Evolutionary conservation across 2,888 invertebrate genomes (phyloP), one percentile per base, ranked within the genome.

Genomic region (Kuschelorhynchus macadamiae): DNA sequence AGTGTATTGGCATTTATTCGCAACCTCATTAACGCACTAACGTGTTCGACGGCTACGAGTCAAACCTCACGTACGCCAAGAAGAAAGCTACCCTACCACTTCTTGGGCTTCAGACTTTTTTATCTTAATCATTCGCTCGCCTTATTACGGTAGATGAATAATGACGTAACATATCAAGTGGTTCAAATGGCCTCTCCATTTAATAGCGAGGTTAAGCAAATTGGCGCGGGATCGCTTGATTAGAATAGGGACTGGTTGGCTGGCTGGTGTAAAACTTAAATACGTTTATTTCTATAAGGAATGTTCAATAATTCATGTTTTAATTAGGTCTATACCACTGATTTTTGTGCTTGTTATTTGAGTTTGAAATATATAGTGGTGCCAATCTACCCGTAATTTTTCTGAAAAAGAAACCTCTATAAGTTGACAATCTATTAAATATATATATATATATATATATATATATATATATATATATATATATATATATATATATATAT

Each of bases 41-140:
- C 41, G 61, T 44, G 21, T 56, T 49, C 41, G 49, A 46, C 49
- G 55, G 32, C 46, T 67, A 67, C 61, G 67, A 52, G 60, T 11
- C 25, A 39, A 49, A 56, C 16, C 39, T 67, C 67, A 67, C 67
- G 67, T 67, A 67, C 47, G 61, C 67, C 67, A 60, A 8, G 52
- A 61, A 42, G 61, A 61, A 61, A 61, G 61, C 50, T 41, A 61
- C 67, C 61, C 67, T 61, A 61, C 67, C 50, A 67, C 49, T 67
- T 64, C 59, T 59, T 21, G 16, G 21, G 33, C 39, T 33, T 47
- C 60, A 50, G 60, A 36, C 60, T 60, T 50, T 60, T 50, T 49
- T 12, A 30, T 59, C 44, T 44, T 44, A 42, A 42, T 44, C 18
- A 30, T 14, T 17, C 32, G 25, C 32, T 16, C n/a, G 11, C 7